Percentiles rank a stretch among this genome's conserved stretches.
phyloP scores from a whole-genome alignment of 2,888 invertebrate genomes.

The Capitulum mitella region DNA sequence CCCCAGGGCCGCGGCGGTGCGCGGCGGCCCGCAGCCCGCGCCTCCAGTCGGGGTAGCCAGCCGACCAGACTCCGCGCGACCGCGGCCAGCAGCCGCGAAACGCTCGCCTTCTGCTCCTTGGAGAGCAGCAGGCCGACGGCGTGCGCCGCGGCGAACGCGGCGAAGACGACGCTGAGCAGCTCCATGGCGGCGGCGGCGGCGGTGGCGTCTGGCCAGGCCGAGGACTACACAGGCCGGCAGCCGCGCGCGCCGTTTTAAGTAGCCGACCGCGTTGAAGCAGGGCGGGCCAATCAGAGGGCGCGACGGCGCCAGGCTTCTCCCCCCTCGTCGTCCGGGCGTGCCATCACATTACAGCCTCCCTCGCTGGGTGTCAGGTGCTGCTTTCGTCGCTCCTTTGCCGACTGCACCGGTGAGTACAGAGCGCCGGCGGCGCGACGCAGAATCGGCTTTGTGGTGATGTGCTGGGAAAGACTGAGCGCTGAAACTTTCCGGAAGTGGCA shows the following conservation, averaged over 20 bases:
- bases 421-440: too few relatives aligned
- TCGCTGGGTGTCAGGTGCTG: background rate
- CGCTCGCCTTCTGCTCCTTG: background rate
- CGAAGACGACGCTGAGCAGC: background rate
- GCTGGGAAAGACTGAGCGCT: too few relatives aligned
- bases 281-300: background rate
- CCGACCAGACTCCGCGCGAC: background rate
- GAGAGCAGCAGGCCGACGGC: background rate
- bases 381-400: background rate
- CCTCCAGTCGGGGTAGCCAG: background rate
- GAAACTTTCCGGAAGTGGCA: too few relatives aligned
- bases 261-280: background rate
- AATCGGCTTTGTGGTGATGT: too few relatives aligned
- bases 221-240: background rate
- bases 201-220: background rate
- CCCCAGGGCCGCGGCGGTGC: constrained; percentile 34
- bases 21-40: background rate
- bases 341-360: background rate
- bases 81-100: background rate
- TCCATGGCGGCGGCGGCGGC: background rate
- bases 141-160: background rate
- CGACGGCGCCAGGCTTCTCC: background rate
- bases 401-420: background rate
- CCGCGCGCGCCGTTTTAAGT: constrained; percentile 23
- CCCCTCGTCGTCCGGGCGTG: background rate